Evolutionary conservation across 2,888 invertebrate genomes (phyloP).

Genomic region (Acrobasis suavella): DNA sequence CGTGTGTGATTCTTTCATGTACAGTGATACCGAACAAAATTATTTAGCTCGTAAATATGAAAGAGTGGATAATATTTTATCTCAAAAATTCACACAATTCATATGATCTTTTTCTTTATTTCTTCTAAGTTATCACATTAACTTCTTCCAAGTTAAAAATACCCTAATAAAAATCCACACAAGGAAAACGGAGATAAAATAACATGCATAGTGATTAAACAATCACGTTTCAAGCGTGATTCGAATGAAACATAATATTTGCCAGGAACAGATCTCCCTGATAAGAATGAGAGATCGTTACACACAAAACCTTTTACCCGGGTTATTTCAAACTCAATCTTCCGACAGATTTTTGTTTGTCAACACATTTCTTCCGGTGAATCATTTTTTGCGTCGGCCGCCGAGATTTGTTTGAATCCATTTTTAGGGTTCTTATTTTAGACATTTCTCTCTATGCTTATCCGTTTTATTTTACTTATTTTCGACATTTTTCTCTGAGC

Average conservation of each 20-base stretch:
- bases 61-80: too few species aligned
- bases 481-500: too few species aligned
- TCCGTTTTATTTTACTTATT: too few species aligned
- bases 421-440: neutral
- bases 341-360: neutral
- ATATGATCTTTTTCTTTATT: too few species aligned
- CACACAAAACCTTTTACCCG: neutral
- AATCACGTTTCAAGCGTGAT: neutral
- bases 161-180: neutral
- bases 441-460: too few species aligned
- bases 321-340: neutral
- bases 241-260: neutral
- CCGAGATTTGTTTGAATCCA: neutral
- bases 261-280: neutral
- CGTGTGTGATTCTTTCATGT: too few species aligned
- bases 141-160: too few species aligned
- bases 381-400: neutral
- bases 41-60: too few species aligned
- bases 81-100: too few species aligned
- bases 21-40: too few species aligned
- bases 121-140: too few species aligned
- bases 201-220: neutral
- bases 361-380: neutral
- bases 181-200: neutral
- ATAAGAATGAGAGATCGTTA: neutral